Base-by-base conservation (phyloP, 2,113 vertebrate species). In the Cheilinus undulatus region DNA sequence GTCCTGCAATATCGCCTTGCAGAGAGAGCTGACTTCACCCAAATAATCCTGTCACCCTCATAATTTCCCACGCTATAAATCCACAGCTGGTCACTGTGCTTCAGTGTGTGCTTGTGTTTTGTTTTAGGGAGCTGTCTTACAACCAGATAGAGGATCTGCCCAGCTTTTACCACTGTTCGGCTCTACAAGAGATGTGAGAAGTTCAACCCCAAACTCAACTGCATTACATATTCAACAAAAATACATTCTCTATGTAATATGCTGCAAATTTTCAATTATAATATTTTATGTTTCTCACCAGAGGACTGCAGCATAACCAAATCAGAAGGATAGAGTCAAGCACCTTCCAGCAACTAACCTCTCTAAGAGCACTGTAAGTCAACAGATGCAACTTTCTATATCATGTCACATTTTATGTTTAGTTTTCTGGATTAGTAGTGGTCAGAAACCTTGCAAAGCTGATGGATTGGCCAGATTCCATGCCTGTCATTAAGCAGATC, bases 181-280 rank as follows among this genome's bases (percentile, higher is more conserved):
- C 82, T 26, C 87, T 99, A 83, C 95, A 98, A 83, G 97, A 99
- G 86, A 97, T 99, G 97, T 99, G 88, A 97, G 97, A 94, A 10
- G 30, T 74, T 56, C 7, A 22, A 60, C 17, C 20, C 20, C 27
- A 10, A 17, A 59, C 46, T 43, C 17, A 73, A 34, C 1, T 4
- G 7, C 60, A 61, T 2, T 20, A 54, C 36, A 13, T 22, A 28
- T 22, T n/a, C 5, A 73, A 68, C 20, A n/a, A 45, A 68, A 45
- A 22, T 24, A 23, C 24, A 3, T 6, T 42, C 11, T 23, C 2
- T 23, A 8, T 53, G 2, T 4, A 1, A 17, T 50, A 40, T 7
- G n/a, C 30, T 28, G 43, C 13, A 53, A 15, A 24, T 2, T 38
- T 57, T 17, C 17, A 7, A 40, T 19, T 30, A 6, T 20, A 10